Conservation (phyloP, 2,797 vertebrate genomes). For the Taeniopygia guttata region DNA sequence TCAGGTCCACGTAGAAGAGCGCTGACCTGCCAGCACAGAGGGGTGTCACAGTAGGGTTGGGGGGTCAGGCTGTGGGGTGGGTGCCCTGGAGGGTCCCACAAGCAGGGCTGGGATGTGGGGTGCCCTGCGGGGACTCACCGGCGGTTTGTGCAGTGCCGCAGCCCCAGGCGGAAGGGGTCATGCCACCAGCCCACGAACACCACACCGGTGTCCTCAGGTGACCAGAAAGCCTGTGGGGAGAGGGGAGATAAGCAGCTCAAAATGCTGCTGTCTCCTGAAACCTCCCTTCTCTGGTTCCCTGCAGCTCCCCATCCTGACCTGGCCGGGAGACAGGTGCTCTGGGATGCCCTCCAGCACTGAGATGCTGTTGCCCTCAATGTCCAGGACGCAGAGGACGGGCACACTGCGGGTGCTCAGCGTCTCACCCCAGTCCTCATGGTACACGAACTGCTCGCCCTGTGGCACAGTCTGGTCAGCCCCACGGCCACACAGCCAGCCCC, state of each 20-base stretch:
- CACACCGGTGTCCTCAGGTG: slow-evolving; percentile 89
- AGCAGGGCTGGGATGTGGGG: slow-evolving; percentile 58
- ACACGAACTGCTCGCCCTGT: slow-evolving; percentile 90
- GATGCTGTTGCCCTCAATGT: slow-evolving; percentile 86
- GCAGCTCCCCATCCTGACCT: slow-evolving; percentile 76
- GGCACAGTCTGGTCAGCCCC: slow-evolving; percentile 74
- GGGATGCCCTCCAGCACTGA: slow-evolving; percentile 90
- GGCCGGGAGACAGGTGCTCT: slow-evolving; percentile 89
- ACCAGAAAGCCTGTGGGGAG: slow-evolving; percentile 49
- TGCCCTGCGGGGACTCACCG: slow-evolving; percentile 70
- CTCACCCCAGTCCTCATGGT: slow-evolving; percentile 94
- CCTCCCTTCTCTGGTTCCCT: neutral
- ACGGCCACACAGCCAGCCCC: rapidly evolving
- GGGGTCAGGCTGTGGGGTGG: neutral
- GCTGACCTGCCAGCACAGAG: slow-evolving; percentile 81
- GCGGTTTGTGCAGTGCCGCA: slow-evolving; percentile 87
- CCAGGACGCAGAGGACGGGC: slow-evolving; percentile 90
- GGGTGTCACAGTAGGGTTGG: rapidly evolving
- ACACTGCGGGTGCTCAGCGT: slow-evolving; percentile 81
- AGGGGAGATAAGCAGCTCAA: rapidly evolving
- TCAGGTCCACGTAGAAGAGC: slow-evolving; percentile 92
- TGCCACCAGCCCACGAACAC: slow-evolving; percentile 79
- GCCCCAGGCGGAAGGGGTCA: slow-evolving; percentile 89
- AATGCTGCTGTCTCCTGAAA: neutral
- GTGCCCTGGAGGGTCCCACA: slow-evolving; percentile 56